A percentile compares a stretch with the other conserved stretches of the same genome.
phyloP scores from a whole-genome alignment of 2,888 invertebrate species.

The Neoitamus cyanurus region DNA sequence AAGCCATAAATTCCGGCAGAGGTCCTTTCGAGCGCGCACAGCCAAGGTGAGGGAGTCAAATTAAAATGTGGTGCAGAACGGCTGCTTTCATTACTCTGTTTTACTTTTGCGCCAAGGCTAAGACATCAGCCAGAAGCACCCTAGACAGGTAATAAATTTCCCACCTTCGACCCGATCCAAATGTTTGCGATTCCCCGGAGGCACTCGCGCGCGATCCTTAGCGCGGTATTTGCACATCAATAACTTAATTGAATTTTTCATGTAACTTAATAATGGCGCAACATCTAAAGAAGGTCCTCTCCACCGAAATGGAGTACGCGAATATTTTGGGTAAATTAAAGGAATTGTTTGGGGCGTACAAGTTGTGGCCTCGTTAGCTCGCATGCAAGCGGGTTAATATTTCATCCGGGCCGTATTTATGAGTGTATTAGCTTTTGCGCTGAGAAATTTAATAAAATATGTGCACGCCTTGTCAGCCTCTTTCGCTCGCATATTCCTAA shows the following conservation, averaged over 20 bases:
- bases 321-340: conserved; percentile 1
- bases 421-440: not conserved
- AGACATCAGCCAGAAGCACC: not conserved
- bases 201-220: not conserved
- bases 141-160: conserved; percentile 14
- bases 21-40: not conserved
- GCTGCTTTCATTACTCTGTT: too few species aligned
- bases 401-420: not conserved
- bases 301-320: not conserved
- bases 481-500: not conserved
- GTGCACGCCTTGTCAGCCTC: not conserved
- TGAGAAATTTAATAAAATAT: not conserved
- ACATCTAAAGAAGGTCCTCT: not conserved
- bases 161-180: not conserved
- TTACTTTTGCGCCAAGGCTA: not conserved
- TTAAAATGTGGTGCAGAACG: conserved; percentile 13
- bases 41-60: not conserved
- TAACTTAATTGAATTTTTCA: not conserved
- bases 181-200: not conserved
- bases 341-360: not conserved
- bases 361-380: not conserved
- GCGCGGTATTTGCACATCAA: not conserved
- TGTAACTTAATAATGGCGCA: not conserved
- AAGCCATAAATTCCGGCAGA: conserved; percentile 17
- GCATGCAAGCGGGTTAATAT: not conserved